Base-by-base conservation (phyloP, 2,797 vertebrate genomes). In the Acipenser transmontanus region DNA sequence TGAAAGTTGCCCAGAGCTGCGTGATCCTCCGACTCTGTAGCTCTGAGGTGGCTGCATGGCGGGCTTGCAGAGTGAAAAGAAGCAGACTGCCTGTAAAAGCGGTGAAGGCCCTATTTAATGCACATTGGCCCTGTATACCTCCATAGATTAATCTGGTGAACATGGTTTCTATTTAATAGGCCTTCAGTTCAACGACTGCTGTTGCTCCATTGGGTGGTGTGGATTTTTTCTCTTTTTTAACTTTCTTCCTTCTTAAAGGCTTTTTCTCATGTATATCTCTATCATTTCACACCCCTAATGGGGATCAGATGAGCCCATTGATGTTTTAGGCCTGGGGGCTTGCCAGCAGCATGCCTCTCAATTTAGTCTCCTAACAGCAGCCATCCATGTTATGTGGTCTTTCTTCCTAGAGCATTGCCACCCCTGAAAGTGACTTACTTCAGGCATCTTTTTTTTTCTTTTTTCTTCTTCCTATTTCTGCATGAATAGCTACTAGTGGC, bases 361-460 rank as follows among this genome's bases (percentile, higher is more conserved):
- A 71, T 74, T 77, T 70, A 69, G 82, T 92, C 80, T 86, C 92
- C 88, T 92, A 91, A 91, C 85, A 87, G 89, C 91, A 77, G 72
- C 76, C 85, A 83, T 85, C 84, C 80, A 82, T 76, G 80, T 83
- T 70, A 86, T 77, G 74, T 68, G 74, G 85, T 84, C 85, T 89
- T 91, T 91, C 87, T 87, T 84, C 83, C 83, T 78, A 76, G 84
- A 85, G 86, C 80, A 84, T 87, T 86, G 85, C 88, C 90, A 87
- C 86, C 83, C 85, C 87, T 85, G 87, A 85, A 87, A 85, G 82
- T 81, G 85, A 91, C 91, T 86, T 81, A 89, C 91, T 86, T 80
- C 77, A 79, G 81, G 85, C 81, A 77, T 85, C 87, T 85, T 85
- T 87, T 77, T 52, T 81, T 59, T 57, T 62, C 65, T 66, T 48